phyloP scores from a whole-genome alignment of 2,888 invertebrate genomes.

The Andrena flavipes region DNA sequence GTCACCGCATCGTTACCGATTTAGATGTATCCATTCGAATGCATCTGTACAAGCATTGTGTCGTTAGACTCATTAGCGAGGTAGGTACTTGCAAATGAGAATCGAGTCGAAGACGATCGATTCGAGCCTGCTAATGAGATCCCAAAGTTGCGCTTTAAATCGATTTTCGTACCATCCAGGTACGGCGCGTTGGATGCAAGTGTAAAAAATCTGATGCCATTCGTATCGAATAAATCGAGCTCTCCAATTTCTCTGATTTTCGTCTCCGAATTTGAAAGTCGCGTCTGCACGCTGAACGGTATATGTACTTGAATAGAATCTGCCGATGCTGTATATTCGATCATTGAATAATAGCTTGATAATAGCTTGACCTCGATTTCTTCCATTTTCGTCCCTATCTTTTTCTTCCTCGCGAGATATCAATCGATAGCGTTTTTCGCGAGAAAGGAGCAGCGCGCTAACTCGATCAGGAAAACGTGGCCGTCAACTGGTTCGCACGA shows the following conservation, averaged over 20 bases:
- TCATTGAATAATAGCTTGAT: neutral
- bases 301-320: too few species aligned
- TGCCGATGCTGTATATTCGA: too few species aligned
- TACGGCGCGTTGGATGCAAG: neutral
- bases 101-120: constrained; percentile 29
- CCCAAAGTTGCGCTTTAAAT: constrained; percentile 16
- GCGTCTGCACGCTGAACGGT: too few species aligned
- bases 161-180: neutral
- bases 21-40: constrained; percentile 78
- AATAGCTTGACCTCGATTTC: neutral
- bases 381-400: neutral
- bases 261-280: too few species aligned
- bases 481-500: constrained; percentile 36
- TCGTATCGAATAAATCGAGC: neutral
- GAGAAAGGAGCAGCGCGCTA: neutral
- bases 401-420: neutral
- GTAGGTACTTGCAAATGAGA: constrained; percentile 43
- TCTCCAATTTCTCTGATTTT: too few species aligned
- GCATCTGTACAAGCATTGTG: constrained; percentile 65
- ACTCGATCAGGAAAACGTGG: constrained; percentile 15
- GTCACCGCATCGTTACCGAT: constrained; percentile 73
- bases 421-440: neutral
- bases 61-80: constrained; percentile 74
- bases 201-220: neutral
- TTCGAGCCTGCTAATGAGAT: constrained; percentile 35